Evolutionary conservation across 2,888 invertebrate genomes (phyloP).

Genomic region (Mythimna vitellina): DNA sequence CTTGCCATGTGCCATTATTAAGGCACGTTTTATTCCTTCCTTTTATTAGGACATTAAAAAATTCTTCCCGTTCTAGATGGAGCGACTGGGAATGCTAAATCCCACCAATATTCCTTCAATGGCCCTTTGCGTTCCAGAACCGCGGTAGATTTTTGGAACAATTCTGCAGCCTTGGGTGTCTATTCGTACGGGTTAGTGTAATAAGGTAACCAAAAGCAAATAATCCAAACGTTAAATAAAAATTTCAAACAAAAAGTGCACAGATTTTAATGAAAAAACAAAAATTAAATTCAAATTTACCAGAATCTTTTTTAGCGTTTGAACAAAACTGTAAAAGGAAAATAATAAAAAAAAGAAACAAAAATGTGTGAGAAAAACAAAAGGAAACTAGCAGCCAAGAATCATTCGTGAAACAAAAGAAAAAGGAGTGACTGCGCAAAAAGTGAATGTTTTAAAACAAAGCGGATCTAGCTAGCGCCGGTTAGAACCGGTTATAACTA

Average conservation of each 20-base stretch:
- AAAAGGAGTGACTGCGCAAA: slow-evolving; percentile 16
- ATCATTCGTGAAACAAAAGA: slow-evolving; percentile 53
- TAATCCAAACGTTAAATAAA: no score
- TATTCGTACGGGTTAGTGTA: no score
- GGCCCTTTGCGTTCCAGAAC: no score
- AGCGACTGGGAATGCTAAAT: no score
- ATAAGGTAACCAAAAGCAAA: no score
- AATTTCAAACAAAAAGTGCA: neutral
- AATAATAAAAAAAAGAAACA: neutral
- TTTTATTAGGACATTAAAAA: no score
- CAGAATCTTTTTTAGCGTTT: neutral
- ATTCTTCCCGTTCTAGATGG: no score
- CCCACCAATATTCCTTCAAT: no score
- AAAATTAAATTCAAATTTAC: neutral
- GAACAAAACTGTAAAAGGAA: neutral
- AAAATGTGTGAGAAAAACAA: slow-evolving; percentile 29
- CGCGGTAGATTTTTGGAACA: no score
- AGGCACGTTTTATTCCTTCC: no score
- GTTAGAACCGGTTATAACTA: slow-evolving; percentile 32
- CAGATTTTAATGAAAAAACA: neutral
- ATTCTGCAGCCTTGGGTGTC: no score
- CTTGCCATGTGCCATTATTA: no score
- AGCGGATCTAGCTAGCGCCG: slow-evolving; percentile 10
- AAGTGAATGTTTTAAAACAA: slow-evolving; percentile 49
- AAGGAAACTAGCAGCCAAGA: slow-evolving; percentile 32